Evolutionary conservation across 2,797 vertebrate species (phyloP), one percentile per base, ranked within the genome.

Genomic region (Mycteria americana): DNA sequence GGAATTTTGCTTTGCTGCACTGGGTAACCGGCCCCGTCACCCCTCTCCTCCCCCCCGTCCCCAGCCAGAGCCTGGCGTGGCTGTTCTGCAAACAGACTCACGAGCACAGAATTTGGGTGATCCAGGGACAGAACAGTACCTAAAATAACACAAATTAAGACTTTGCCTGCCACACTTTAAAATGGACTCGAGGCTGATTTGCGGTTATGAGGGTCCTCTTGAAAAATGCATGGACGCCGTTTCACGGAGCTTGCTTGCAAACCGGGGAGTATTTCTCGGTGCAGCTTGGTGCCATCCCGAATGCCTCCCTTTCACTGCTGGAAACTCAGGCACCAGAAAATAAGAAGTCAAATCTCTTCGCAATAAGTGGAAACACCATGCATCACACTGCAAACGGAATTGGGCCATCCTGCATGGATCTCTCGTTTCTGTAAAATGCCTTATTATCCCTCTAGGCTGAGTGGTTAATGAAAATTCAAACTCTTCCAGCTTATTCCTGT

Each of bases 391-490:
- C 73, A 85, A 94, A 67, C 70, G 90, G 89, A 93, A 88, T 15
- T 30, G 72, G 95, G 83, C 74, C 90, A 90, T 28, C n/a, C 9
- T 86, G 67, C 77, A 83, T 79, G 70, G 69, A 74, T 77, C 63
- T 46, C 83, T 82, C 69, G 43, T 81, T 79, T 84, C 88, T 92
- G 65, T 65, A 81, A 93, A 89, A 86, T 39, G 33, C 65, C 41
- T 80, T 84, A 25, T 85, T 92, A 88, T 82, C 74, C 92, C 91
- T 92, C 67, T 62, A 85, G 92, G 93, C 86, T 92, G 63, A 82
- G 84, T 19, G 39, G 77, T 41, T 89, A 93, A 96, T 91, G 86
- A 91, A 95, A 97, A 95, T 96, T 91, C 88, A 91, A 67, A 88
- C 86, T 74, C 77, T 63, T 82, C 63, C 45, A 13, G 33, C 33